Percentiles rank a stretch among this genome's conserved stretches.
Evolutionary conservation across 2,888 invertebrate genomes (phyloP).

Genomic region (Agonopterix subpropinquella): DNA sequence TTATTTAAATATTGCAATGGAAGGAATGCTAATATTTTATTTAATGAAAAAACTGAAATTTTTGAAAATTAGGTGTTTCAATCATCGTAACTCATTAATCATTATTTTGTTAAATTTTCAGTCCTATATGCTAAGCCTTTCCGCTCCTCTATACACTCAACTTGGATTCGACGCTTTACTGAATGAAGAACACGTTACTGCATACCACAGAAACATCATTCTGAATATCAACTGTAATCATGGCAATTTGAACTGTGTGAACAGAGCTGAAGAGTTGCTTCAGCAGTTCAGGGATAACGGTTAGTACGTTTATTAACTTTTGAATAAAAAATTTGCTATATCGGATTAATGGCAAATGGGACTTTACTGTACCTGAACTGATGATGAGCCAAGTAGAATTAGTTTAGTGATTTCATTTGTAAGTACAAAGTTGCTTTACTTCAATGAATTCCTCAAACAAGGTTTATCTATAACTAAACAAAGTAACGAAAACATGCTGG

Average conservation of each 20-base stretch:
- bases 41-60: no score
- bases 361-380: no score
- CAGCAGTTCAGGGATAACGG: slow-evolving; percentile 49
- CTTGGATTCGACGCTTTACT: slow-evolving; percentile 42
- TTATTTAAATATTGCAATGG: no score
- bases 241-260: slow-evolving; percentile 47
- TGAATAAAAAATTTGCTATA: not conserved
- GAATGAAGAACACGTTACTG: slow-evolving; percentile 50
- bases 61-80: no score
- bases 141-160: slow-evolving; percentile 42
- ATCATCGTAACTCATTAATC: not conserved
- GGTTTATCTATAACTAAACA: no score
- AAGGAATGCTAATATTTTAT: no score
- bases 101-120: slow-evolving; percentile 17
- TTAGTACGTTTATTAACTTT: slow-evolving; percentile 30
- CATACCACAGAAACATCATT: slow-evolving; percentile 58
- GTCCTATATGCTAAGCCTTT: slow-evolving; percentile 45
- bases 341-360: no score
- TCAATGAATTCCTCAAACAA: no score
- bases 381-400: no score
- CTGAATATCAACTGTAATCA: slow-evolving; percentile 52
- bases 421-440: no score
- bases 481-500: no score
- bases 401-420: no score
- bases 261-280: slow-evolving; percentile 38